These are phyloP conservation scores for Sebastolobus altivelis DNA, from an alignment of 2,797 vertebrate species.

Conservation along the genomic window DNA sequence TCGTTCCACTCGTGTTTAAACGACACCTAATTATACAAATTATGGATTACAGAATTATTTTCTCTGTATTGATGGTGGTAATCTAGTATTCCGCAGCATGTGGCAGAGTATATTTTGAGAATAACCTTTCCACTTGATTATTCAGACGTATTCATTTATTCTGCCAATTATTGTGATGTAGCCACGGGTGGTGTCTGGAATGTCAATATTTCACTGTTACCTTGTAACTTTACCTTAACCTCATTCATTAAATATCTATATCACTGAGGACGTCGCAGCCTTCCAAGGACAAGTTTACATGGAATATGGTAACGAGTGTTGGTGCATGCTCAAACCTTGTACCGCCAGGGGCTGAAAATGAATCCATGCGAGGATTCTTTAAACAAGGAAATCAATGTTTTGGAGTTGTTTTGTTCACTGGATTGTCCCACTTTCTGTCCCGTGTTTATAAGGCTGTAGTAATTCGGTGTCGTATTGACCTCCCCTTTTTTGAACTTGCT, in stretches of 20 bases:
- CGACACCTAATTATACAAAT: fast-evolving
- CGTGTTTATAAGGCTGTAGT: not conserved
- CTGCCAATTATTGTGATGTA: constrained; percentile 64
- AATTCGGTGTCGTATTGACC: constrained; percentile 19
- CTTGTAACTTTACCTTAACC: constrained; percentile 47
- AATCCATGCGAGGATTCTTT: not conserved
- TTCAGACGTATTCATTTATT: constrained; percentile 68
- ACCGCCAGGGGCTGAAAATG: not conserved
- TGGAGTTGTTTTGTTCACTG: not conserved
- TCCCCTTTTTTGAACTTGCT: constrained; percentile 15
- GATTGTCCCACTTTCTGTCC: not conserved
- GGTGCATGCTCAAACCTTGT: not conserved
- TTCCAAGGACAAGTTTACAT: constrained; percentile 20
- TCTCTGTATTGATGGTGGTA: not conserved
- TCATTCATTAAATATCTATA: constrained; percentile 56
- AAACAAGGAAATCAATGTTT: not conserved
- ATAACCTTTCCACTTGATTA: constrained; percentile 57
- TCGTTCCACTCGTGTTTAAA: not conserved
- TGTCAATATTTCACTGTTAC: constrained; percentile 41
- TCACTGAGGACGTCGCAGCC: constrained; percentile 2
- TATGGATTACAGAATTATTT: not conserved
- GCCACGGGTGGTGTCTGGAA: constrained; percentile 41
- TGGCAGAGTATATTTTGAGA: constrained; percentile 14
- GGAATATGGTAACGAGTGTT: not conserved
- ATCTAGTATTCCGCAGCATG: constrained; percentile 36